phyloP scores from a whole-genome alignment of 2,797 vertebrate species.

The Trichosurus vulpecula region DNA sequence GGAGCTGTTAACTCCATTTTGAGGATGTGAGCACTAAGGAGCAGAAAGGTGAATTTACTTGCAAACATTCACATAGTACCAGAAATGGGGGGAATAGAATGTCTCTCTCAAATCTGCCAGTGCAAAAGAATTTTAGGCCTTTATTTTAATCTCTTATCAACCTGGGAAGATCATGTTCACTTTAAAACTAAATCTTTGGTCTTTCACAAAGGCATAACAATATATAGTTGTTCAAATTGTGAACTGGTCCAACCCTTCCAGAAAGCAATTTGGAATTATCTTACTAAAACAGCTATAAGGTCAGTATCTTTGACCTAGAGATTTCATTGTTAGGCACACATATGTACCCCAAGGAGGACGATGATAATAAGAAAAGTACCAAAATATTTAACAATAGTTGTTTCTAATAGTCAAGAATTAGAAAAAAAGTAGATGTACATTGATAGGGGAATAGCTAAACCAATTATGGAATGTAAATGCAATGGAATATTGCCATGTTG shows the following conservation, averaged over 20 bases:
- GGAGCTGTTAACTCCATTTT: background rate
- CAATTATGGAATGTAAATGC: background rate
- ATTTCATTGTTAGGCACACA: background rate
- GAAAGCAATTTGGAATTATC: background rate
- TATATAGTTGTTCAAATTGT: background rate
- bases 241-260: background rate
- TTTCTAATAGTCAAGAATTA: background rate
- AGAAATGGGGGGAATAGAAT: background rate
- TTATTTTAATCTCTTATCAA: background rate
- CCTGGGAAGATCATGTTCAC: background rate
- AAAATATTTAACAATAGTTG: background rate
- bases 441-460: background rate
- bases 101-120: background rate
- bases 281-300: background rate
- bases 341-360: background rate
- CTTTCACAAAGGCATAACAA: background rate
- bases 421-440: background rate
- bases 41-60: background rate
- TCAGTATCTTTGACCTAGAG: background rate
- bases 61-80: background rate
- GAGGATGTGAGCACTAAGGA: background rate
- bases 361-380: background rate
- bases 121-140: background rate
- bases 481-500: background rate
- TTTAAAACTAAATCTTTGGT: background rate